Evolutionary conservation across 2,113 vertebrate species (phyloP), one percentile per base, ranked within the genome.

Genomic region (Alaudala cheleensis): DNA sequence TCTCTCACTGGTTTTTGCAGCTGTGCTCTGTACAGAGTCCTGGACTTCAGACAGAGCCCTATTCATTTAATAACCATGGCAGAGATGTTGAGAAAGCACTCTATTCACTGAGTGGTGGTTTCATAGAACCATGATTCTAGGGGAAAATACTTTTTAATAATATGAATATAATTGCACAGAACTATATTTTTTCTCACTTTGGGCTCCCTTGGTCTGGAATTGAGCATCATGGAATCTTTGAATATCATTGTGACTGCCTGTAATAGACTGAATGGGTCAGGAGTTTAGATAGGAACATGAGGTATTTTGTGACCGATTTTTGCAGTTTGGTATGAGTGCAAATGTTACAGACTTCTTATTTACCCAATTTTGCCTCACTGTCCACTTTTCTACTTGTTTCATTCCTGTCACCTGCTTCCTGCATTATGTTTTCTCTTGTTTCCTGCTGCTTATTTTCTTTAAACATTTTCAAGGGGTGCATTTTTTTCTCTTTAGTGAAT

Each of bases 21-120:
- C 50, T 11, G 3, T 73, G 42, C 56, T 86, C 51, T 47, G 50
- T 65, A 21, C 11, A 47, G 49, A 26, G 23, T 64, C n/a, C 28
- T 92, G 85, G 82, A 50, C 70, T 81, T 90, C 37, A 81, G 60
- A 90, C 91, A 94, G 79, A 94, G 83, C 58, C 29, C 44, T 81
- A 31, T 92, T 94, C 69, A 74, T 88, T 92, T 69, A 67, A 6
- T 87, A 74, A 65, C 53, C 21, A 2, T 79, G 66, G 40, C 84
- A 92, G 66, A 84, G 40, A 69, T 53, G 10, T 56, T 87, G 57
- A 89, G n/a, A 69, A 93, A 87, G 31, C 45, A 61, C 58, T 44
- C 61, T 89, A 89, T 95, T 87, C 23, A 76, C 40, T 23, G n/a
- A 54, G 40, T 37, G 24, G 19, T 88, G 23, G 80, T 92, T 84